Conservation (phyloP, 2,888 invertebrate species). For the Troides aeacus region DNA sequence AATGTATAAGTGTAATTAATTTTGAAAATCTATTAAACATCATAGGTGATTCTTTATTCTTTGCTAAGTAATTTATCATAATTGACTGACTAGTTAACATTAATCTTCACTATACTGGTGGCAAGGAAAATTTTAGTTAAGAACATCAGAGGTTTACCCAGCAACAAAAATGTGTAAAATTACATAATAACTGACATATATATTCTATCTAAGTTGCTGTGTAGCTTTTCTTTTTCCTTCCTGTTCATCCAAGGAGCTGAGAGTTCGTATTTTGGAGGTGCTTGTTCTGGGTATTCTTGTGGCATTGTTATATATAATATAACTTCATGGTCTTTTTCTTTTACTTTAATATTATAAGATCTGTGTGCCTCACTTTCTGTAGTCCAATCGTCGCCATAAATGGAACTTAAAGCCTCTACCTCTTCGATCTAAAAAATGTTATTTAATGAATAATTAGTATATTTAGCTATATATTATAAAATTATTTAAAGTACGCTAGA, state of each 20-base stretch:
- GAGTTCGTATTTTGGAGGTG: conserved; percentile 85
- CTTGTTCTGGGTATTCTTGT: conserved; percentile 81
- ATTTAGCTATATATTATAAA: not conserved
- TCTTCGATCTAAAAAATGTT: conserved; percentile 79
- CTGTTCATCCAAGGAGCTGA: conserved; percentile 86
- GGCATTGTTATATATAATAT: conserved; percentile 83
- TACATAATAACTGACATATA: conserved; percentile 60
- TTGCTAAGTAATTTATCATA: too few species aligned
- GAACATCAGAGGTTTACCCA: too few species aligned
- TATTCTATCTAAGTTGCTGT: conserved; percentile 80
- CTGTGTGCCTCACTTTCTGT: conserved; percentile 78
- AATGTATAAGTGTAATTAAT: too few species aligned
- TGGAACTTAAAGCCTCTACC: conserved; percentile 85
- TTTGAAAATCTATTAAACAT: too few species aligned
- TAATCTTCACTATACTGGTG: too few species aligned
- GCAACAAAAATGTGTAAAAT: not conserved
- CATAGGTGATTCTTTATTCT: too few species aligned
- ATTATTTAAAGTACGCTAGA: not conserved
- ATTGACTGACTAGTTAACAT: too few species aligned
- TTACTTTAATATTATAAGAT: conserved; percentile 81
- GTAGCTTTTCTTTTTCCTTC: conserved; percentile 78
- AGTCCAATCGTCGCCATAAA: conserved; percentile 85
- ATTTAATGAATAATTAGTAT: not conserved
- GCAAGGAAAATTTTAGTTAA: too few species aligned
- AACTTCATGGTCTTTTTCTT: conserved; percentile 72